Evolutionary conservation across 2,113 vertebrate genomes (phyloP).

Genomic region (Callorhinus ursinus): DNA sequence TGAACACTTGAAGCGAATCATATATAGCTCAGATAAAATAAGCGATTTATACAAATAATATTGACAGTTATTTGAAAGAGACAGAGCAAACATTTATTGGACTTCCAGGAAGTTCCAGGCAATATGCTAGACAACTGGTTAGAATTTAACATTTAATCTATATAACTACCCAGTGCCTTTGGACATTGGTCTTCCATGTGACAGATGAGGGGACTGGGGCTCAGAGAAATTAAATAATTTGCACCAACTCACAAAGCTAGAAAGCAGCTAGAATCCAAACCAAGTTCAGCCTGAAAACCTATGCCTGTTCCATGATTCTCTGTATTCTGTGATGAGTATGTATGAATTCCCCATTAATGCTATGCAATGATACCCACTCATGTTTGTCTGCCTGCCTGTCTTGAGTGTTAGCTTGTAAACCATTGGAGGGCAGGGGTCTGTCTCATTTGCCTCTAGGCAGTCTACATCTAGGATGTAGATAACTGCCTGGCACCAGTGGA

Average conservation of each 20-base stretch:
- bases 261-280: not conserved
- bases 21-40: not conserved
- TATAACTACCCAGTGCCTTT: not conserved
- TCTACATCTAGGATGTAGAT: not conserved
- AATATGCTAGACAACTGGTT: not conserved
- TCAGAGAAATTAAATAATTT: not conserved
- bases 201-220: not conserved
- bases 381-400: not conserved
- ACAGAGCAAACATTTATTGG: not conserved
- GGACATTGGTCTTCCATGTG: not conserved
- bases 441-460: not conserved
- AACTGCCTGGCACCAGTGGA: not conserved
- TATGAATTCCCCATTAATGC: not conserved
- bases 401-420: not conserved
- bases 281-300: not conserved
- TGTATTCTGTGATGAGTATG: not conserved
- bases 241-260: not conserved
- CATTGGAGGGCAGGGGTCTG: not conserved
- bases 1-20: not conserved
- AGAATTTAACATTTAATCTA: not conserved
- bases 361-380: not conserved
- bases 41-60: not conserved
- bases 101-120: not conserved
- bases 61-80: slow-evolving; percentile 32
- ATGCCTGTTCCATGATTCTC: not conserved